Percentiles rank a stretch among this genome's conserved stretches.
These are phyloP conservation scores for Scaptomyza graminum DNA, from an alignment of 1,140 invertebrate genomes.

Conservation along the genomic window DNA sequence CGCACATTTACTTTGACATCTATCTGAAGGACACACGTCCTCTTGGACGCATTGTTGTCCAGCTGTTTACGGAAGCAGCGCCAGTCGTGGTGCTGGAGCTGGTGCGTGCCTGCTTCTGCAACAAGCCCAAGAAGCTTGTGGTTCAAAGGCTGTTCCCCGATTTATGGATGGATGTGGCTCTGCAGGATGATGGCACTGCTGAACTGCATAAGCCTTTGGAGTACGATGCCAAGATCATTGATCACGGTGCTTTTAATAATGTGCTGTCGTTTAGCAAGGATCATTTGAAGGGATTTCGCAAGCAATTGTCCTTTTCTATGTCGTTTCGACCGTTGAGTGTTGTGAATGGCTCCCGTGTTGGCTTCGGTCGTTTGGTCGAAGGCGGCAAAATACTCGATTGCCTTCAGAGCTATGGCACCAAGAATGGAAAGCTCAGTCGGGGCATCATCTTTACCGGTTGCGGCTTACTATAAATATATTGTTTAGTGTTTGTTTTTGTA, in stretches of 20 bases:
- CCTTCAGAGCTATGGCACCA: constrained; percentile 71
- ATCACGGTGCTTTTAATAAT: constrained; percentile 53
- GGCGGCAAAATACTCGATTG: constrained; percentile 67
- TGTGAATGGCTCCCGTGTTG: constrained; percentile 66
- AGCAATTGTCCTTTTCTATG: constrained; percentile 57
- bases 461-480: constrained; percentile 46
- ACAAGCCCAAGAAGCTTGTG: constrained; percentile 42
- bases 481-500: neutral
- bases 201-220: constrained; percentile 49
- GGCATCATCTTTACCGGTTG: constrained; percentile 55
- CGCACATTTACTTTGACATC: constrained; percentile 65
- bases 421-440: constrained; percentile 71
- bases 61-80: constrained; percentile 75
- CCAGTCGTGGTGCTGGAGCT: constrained; percentile 69
- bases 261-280: constrained; percentile 69
- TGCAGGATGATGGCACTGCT: constrained; percentile 31
- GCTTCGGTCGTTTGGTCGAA: constrained; percentile 61
- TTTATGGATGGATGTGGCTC: constrained; percentile 71
- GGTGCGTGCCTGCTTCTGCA: constrained; percentile 56
- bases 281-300: constrained; percentile 50
- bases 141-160: constrained; percentile 61
- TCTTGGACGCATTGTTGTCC: constrained; percentile 61
- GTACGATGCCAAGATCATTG: constrained; percentile 66
- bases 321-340: constrained; percentile 72
- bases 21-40: constrained; percentile 53